Evolutionary conservation across 2,797 vertebrate genomes (phyloP), one percentile per base, ranked within the genome.

Genomic region (Phataginus tricuspis): DNA sequence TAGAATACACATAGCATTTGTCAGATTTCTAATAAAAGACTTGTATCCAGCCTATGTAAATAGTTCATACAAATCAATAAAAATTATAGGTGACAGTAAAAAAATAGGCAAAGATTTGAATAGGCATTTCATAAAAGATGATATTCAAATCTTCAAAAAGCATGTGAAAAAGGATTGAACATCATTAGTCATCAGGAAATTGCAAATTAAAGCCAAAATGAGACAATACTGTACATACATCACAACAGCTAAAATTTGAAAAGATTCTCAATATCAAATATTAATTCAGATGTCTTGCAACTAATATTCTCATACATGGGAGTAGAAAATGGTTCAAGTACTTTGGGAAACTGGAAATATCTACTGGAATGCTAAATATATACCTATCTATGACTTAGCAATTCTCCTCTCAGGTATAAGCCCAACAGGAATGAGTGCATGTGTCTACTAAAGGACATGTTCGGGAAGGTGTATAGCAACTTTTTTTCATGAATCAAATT

Each of bases 171-270:
- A 59, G 13, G 27, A 21, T 4, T 93, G 79, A 53, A 15, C 51
- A 37, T 42, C 42, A 31, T 34, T 78, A 86, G 15, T 88, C 59
- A 39, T 69, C 25, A 93, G 89, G 18, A 94, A 97, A 90, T 34
- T 34, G 16, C 51, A 77, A 80, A 82, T 66, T 83, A 68, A 74
- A 91, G 29, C n/a, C 51, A 23, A 39, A 61, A 1, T 45, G 68
- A 71, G 31, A 69, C 31, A 45, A 49, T 11, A 64, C 14, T 53
- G 4, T 10, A 31, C n/a, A 11, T 80, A 42, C 10, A 63, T 71
- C 45, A 91, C 8, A 72, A 82, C 31, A 29, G n/a, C 86, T 86
- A 14, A 71, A 37, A 55, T 61, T 25, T 37, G 13, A 59, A 71
- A 63, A 86, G 45, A 23, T 9, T 18, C 19, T 64, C 31, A 19